Evolutionary conservation across 2,113 vertebrate species (phyloP), one percentile per base, ranked within the genome.

Genomic region (Lynx canadensis): DNA sequence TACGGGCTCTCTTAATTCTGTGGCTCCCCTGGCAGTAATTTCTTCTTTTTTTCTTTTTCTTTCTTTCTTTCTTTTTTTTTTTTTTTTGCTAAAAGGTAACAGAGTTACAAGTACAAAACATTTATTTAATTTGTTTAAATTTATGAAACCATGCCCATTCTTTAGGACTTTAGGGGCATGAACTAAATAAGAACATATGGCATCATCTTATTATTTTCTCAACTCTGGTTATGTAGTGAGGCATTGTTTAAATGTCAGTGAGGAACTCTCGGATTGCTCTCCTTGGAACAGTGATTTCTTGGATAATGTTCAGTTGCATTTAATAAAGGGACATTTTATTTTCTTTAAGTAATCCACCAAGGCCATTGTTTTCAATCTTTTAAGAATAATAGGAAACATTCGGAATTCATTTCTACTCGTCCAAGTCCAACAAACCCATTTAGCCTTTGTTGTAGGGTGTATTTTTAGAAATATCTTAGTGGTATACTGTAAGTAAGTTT

Each of bases 101-200:
- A 74, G 38, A 96, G 60, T 88, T 94, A 94, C 69, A 96, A 91
- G 87, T 93, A 66, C 21, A 90, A 97, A 87, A 92, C 81, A 81
- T 97, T 96, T 95, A 97, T 96, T 97, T 98, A 96, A 97, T 96
- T 97, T 97, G 90, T 95, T 97, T 97, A 95, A 92, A 91, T 97
- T 97, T 95, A 94, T 86, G 94, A 97, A 94, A 71, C 66, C 36
- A 83, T 92, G 50, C 29, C 65, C 63, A 93, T 89, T 91, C n/a
- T 94, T 52, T 80, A 94, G 76, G 76, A 84, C 93, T 97, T 25
- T 91, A 65, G 91, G 80, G 84, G 8, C 80, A 68, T 66, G 89
- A 92, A 92, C 89, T 90, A 97, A 83, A 84, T 93, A 89, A 97
- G 78, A 96, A 81, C 95, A 97, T 97, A 95, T 94, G 94, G 94